Base-by-base conservation (phyloP, 2,888 invertebrate genomes). In the Eristalinus aeneus region DNA sequence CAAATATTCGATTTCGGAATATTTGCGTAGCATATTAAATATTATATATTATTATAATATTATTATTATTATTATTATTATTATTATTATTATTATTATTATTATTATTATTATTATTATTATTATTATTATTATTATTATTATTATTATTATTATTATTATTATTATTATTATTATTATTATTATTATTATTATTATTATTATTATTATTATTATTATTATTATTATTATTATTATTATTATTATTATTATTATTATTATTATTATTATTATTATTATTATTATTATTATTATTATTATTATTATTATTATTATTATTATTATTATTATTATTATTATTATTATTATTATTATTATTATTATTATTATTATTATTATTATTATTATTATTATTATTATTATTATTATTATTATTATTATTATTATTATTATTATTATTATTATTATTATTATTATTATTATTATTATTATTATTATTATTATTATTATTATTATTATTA, bases 401-500 rank as follows among this genome's bases (percentile, higher is more conserved):
- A 22, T 58, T 23, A 58, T 20, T 58, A 58, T 58, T 58, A 58
- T 58, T 23, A 58, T 58, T 58, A 58, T 22, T 58, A 58, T 58
- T 23, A 58, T 58, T 58, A 58, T 22, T 58, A 58, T 58, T 23
- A 58, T 58, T 58, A 58, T 58, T 58, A 58, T 58, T 23, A 58
- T 58, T 22, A 36, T 36, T 36, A 36, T 36, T 11, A 36, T 36
- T 36, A 36, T 1, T 36, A 36, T 36, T 36, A 11, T 9, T 56
- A 53, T 65, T 27, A 65, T 65, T 2, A 65, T 65, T 31, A 53
- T 65, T 65, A 53, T 53, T 27, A 53, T 65, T 65, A 65, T 65
- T 27, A 65, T 65, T n/a, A 53, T 65, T 53, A 53, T 53, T 65
- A 65, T 65, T 27, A 12, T 65, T 53, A 65, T 65, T 53, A 65